Conservation (phyloP, 2,888 invertebrate species). For the Agriopis marginaria region DNA sequence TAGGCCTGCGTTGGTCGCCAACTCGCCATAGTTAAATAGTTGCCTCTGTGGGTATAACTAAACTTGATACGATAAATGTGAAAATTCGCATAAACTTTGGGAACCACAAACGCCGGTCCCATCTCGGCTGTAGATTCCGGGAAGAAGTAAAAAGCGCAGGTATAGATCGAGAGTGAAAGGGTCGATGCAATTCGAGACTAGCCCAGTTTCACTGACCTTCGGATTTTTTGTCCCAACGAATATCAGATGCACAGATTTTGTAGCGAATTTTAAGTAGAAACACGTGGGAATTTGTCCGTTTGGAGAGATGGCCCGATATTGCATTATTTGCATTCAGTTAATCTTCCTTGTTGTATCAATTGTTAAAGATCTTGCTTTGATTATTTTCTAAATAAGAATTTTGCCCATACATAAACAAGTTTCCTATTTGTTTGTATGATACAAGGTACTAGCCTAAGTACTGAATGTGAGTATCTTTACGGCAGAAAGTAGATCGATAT, state of each 20-base stretch:
- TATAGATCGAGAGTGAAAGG: conserved; percentile 84
- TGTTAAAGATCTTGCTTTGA: conserved; percentile 31
- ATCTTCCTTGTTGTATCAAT: conserved; percentile 31
- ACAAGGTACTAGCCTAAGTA: too few relatives aligned
- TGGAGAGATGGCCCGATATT: conserved; percentile 64
- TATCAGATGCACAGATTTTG: conserved; percentile 73
- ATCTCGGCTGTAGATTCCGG: conserved; percentile 70
- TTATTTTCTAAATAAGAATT: neutral
- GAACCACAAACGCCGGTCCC: conserved; percentile 56
- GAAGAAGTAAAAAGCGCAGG: conserved; percentile 84
- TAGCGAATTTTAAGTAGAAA: conserved; percentile 74
- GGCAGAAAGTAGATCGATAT: too few relatives aligned
- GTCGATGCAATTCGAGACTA: conserved; percentile 83
- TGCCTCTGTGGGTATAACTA: neutral
- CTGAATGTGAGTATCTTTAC: too few relatives aligned
- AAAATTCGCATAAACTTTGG: conserved; percentile 62
- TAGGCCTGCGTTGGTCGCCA: too few relatives aligned
- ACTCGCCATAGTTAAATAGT: too few relatives aligned
- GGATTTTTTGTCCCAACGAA: conserved; percentile 68
- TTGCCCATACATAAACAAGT: neutral
- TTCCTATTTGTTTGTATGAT: too few relatives aligned
- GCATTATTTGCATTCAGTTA: conserved; percentile 75
- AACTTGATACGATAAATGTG: neutral
- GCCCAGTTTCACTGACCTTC: conserved; percentile 83
- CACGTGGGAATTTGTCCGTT: conserved; percentile 80